These are phyloP conservation scores for Chironomus striatipennis DNA, from an alignment of 1,140 invertebrate species.

Conservation along the genomic window DNA sequence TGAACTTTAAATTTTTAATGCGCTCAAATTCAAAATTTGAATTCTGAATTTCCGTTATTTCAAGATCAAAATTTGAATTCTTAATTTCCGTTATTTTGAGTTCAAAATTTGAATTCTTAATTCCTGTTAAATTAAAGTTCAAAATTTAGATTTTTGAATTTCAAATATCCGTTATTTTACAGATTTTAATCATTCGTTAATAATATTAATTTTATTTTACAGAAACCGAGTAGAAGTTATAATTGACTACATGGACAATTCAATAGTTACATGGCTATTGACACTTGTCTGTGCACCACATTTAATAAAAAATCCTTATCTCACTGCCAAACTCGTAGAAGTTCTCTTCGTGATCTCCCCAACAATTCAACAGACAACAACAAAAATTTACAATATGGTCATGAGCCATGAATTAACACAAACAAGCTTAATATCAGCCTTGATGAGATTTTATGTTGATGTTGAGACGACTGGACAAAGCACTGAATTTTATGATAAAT, in stretches of 20 bases:
- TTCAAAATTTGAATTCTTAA: no score
- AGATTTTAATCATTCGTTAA: no score
- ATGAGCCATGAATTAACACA: conserved; percentile 82
- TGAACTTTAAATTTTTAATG: no score
- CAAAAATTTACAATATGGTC: conserved; percentile 44
- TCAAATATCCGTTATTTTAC: no score
- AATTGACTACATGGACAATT: conserved; percentile 67
- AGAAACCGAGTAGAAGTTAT: conserved; percentile 71
- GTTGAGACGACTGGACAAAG: conserved; percentile 95
- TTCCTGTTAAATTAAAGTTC: no score
- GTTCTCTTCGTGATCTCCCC: conserved; percentile 90
- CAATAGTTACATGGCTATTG: conserved; percentile 79
- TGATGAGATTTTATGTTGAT: conserved; percentile 98
- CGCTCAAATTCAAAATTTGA: no score
- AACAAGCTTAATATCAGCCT: conserved; percentile 67
- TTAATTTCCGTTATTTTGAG: no score
- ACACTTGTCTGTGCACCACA: conserved; percentile 82
- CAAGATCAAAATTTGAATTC: no score
- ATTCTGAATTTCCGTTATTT: no score
- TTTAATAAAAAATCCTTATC: conserved; percentile 90
- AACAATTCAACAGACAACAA: conserved; percentile 60
- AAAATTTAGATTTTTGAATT: no score
- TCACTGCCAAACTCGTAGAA: conserved; percentile 91
- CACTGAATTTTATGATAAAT: conserved; percentile 98
- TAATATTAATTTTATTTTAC: no score